Base-by-base conservation (phyloP, 2,797 vertebrate species). In the Halcyon badia region DNA sequence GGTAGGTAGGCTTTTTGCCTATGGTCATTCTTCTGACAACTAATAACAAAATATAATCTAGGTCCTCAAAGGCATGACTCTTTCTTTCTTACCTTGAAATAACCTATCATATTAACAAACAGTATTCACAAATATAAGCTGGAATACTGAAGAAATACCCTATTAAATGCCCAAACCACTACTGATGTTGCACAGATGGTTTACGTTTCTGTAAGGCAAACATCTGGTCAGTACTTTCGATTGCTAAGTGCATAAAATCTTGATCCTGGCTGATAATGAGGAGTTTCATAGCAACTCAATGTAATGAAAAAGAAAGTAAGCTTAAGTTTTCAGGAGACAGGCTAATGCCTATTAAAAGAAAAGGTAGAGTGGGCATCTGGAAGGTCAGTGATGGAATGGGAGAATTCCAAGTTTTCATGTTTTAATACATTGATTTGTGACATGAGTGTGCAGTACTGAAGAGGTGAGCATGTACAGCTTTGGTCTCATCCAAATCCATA, bases 121-220 rank as follows among this genome's bases (percentile, higher is more conserved):
- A 81, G 70, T 69, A 96, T 95, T 96, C 93, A 91, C 61, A 96
- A 96, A 86, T 93, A 97, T 77, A 91, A 96, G 94, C 80, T 93
- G 77, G 48, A 97, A 92, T 87, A 90, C 95, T 96, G 95, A 86
- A 97, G 72, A 97, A 98, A 97, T 94, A 91, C 78, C 70, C 92
- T 91, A 80, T 93, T 94, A 95, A 96, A 97, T 85, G 73, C 71
- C 87, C 76, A 87, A 94, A 70, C 30, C 60, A 68, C 48, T 39
- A 79, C 87, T 92, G 90, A 90, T 95, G 92, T 83, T 93, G 84
- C 83, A 95, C 89, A 71, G 84, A 95, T 96, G 97, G 83, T 94
- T 96, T 97, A 84, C 91, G 76, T 96, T 94, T 95, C 89, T 94
- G 20, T 33, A 72, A 95, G 93, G 73, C 66, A 93, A 96, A 95